Conservation (phyloP, 2,888 invertebrate genomes). For the Caenorhabditis macrosperma region DNA sequence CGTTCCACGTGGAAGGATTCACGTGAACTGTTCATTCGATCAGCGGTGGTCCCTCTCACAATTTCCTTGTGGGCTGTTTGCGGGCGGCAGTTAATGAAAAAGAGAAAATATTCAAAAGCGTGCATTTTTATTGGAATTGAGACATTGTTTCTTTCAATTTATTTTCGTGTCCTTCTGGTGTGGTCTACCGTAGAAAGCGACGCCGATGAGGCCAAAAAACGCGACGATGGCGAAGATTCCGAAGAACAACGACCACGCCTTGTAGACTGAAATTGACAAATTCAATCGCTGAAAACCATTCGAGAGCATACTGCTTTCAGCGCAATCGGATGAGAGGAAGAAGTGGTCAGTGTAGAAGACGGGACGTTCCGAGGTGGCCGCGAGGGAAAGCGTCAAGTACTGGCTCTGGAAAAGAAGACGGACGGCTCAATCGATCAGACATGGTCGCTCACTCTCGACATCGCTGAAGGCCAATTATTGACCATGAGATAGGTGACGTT, state of each 20-base stretch:
- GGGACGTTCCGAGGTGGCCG: conserved; percentile 3
- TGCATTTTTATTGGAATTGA: too few relatives aligned
- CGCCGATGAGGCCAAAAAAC: not conserved
- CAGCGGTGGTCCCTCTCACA: too few relatives aligned
- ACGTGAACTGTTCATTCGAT: too few relatives aligned
- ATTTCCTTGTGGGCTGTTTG: too few relatives aligned
- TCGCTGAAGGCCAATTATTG: conserved; percentile 29
- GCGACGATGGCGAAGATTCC: conserved; percentile 2
- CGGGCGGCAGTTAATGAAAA: not conserved
- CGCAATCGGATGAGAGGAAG: conserved; percentile 16
- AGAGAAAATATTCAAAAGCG: not conserved
- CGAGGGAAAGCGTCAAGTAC: conserved; percentile 30
- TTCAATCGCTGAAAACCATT: not conserved
- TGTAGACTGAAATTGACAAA: not conserved
- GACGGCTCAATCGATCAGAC: not conserved
- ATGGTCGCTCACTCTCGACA: conserved; percentile 18
- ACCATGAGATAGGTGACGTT: conserved; percentile 13
- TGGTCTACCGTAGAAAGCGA: conserved; percentile 20
- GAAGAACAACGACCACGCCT: conserved; percentile 17
- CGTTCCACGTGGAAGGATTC: too few relatives aligned
- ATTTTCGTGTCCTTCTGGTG: not conserved
- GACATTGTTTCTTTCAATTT: not conserved
- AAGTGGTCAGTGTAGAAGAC: conserved; percentile 28
- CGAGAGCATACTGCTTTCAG: not conserved
- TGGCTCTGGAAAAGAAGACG: conserved; percentile 19